Base-by-base conservation (phyloP, 2,113 vertebrate species). In the Colius striatus region DNA sequence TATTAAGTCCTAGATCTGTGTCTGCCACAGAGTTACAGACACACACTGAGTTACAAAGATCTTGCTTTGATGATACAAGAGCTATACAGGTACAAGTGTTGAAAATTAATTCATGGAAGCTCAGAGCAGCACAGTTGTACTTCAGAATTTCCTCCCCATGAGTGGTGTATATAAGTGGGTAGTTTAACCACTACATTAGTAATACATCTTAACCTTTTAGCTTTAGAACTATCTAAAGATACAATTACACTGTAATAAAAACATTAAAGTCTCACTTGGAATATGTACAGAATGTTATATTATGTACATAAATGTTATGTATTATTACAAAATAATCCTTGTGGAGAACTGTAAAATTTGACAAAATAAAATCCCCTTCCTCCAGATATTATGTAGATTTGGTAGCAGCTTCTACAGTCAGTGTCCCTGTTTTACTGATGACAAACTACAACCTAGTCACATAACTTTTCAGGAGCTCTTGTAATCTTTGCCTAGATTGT, bases 131-230 rank as follows among this genome's bases (percentile, higher is more conserved):
- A 66, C 41, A 75, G 47, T 0, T 70, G 47, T 45, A 86, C 50
- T 85, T 92, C 72, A 84, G 55, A 92, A 88, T 50, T 66, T 83
- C 41, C 68, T 92, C 38, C 68, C 83, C n/a, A 15, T 10, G 23
- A 67, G 70, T 68, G 61, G 62, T 3, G 1, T 38, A 34, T 17
- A 30, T 61, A 79, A 82, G 74, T 58, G 87, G 38, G 62, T 61
- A 68, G 30, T 76, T 90, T 91, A 84, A 84, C 87, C 23, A 91
- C 87, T 57, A 65, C 41, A 54, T 68, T 55, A 87, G 10, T 16
- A 93, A 91, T 57, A 93, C 87, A 91, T 61, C 72, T 63, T 72
- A 89, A 94, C 70, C 45, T 91, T 92, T 93, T 29, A 38, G 22
- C 23, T 94, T 87, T 84, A 87, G 78, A 89, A 34, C 47, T 53